Conservation (phyloP, 1,140 invertebrate genomes). For the Drosophila sechellia region DNA sequence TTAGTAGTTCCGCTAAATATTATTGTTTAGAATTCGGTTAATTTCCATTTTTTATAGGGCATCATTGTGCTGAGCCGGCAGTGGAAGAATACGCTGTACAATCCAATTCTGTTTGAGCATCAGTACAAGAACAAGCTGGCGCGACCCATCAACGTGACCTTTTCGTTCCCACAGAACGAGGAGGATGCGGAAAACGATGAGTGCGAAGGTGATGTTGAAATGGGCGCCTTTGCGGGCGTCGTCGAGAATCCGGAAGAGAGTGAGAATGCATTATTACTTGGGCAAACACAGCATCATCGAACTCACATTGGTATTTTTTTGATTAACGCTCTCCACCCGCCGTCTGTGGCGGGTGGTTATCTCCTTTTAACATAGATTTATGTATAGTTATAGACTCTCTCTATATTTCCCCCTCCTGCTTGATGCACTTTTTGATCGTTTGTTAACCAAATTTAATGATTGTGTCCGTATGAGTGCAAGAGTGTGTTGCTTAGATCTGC, state of each 20-base stretch:
- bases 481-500: slow-evolving; percentile 21
- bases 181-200: slow-evolving; percentile 86
- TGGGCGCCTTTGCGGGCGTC: slow-evolving; percentile 79
- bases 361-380: slow-evolving; percentile 66
- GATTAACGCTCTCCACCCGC: slow-evolving; percentile 77
- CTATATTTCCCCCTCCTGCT: slow-evolving; percentile 24
- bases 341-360: slow-evolving; percentile 45
- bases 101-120: slow-evolving; percentile 95
- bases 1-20: slow-evolving; percentile 60
- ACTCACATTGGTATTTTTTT: slow-evolving; percentile 85
- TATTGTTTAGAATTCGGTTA: slow-evolving; percentile 21
- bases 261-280: slow-evolving; percentile 85
- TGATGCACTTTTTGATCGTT: slow-evolving; percentile 43
- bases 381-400: slow-evolving; percentile 58
- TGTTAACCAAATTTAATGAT: slow-evolving; percentile 27
- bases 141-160: slow-evolving; percentile 94
- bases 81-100: slow-evolving; percentile 98
- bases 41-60: slow-evolving; percentile 86
- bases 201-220: slow-evolving; percentile 83
- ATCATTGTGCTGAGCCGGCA: slow-evolving; percentile 96
- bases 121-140: slow-evolving; percentile 93
- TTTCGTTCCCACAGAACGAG: slow-evolving; percentile 92
- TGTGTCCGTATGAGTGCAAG: slow-evolving; percentile 3
- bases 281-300: slow-evolving; percentile 85
- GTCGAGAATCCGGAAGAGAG: slow-evolving; percentile 84